These are phyloP conservation scores for Pipra filicauda DNA, from an alignment of 2,113 vertebrate species.

Conservation along the genomic window DNA sequence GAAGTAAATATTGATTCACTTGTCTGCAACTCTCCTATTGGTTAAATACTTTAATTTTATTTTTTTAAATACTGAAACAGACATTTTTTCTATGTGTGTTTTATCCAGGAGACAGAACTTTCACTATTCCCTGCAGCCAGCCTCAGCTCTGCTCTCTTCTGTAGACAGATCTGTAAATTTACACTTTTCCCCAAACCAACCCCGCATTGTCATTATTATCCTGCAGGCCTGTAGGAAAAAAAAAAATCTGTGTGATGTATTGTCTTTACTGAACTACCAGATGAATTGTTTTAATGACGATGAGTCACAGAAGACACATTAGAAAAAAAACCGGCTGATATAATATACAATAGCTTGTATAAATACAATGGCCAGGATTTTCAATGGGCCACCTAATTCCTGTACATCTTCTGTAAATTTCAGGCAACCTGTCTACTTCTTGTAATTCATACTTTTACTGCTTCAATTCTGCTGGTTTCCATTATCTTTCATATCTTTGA, in stretches of 20 bases:
- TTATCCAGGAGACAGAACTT: not conserved
- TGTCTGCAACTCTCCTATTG: not conserved
- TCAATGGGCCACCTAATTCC: not conserved
- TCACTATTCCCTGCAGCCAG: not conserved
- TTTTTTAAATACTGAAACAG: not conserved
- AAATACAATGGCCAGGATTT: not conserved
- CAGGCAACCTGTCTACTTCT: not conserved
- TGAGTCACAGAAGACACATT: not conserved
- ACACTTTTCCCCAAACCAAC: not conserved
- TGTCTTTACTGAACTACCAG: slow-evolving; percentile 11
- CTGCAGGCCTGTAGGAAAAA: not conserved
- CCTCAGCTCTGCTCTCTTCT: not conserved
- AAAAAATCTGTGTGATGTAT: not conserved
- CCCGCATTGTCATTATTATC: not conserved
- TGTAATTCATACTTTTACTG: not conserved
- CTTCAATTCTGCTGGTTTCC: not conserved
- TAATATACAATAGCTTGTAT: not conserved
- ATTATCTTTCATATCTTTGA: not conserved
- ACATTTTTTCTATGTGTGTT: not conserved
- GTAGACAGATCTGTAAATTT: not conserved
- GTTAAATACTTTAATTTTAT: not conserved
- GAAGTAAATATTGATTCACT: slow-evolving; percentile 18
- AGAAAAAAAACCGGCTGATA: not conserved
- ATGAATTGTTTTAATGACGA: slow-evolving; percentile 25
- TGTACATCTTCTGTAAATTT: not conserved